Evolutionary conservation across 2,888 invertebrate genomes (phyloP), one percentile per base, ranked within the genome.

Genomic region (Scotopteryx bipunctaria): DNA sequence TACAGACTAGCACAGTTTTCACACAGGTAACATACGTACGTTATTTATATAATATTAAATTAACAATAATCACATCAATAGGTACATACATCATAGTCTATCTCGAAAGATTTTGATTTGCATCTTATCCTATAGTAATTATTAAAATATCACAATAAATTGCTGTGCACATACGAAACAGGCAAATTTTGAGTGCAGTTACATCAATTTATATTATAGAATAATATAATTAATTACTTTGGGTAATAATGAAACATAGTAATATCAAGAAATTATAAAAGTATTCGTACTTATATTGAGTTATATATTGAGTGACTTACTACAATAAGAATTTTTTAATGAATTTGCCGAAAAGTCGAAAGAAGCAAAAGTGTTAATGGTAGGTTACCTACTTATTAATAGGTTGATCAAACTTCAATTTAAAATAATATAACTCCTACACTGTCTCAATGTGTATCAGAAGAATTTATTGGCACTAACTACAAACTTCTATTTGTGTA

Each of bases 121-220:
- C 80, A 73, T 75, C 88, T 88, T 90, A 89, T 73, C 75, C 87
- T 89, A 88, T 76, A 83, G 78, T 87, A 83, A 87, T 87, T 84
- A 88, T 86, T 84, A 89, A 90, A 91, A 91, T 91, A 91, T 91
- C 90, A 91, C 90, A 91, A 89, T 91, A 88, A 91, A 91, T 90
- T 90, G 83, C 84, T 82, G 91, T 91, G 91, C 91, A 88, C 83
- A 88, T 89, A 91, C 85, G 85, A 87, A 89, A 91, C 89, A 88
- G 90, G 90, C 90, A 89, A 91, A 89, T 84, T 81, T 90, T 85
- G 73, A 84, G 91, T 91, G 91, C 91, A 90, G 79, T 87, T 86
- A 91, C 82, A 82, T 84, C 83, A 81, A 78, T 83, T 72, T 73
- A 76, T 75, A 72, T 71, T 67, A 71, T 76, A 71, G 67, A 74